Evolutionary conservation across 2,888 invertebrate species (phyloP).

Genomic region (Taenaris catops): DNA sequence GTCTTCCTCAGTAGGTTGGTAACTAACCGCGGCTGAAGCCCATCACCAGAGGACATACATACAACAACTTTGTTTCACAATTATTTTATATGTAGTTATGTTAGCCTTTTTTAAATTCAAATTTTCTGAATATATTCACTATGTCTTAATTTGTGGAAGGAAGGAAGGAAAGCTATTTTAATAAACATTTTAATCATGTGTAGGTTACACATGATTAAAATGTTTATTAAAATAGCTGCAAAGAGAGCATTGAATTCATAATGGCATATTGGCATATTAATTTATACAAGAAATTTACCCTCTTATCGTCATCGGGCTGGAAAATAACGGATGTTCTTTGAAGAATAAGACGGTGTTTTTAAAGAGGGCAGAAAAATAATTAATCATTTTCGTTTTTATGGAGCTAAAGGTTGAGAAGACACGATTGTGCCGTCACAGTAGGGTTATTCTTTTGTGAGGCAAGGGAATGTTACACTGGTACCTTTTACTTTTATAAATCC

Average conservation of each 20-base stretch:
- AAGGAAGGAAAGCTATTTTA: no score
- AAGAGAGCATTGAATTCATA: slow-evolving; percentile 44
- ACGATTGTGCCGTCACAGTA: slow-evolving; percentile 67
- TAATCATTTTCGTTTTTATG: slow-evolving; percentile 74
- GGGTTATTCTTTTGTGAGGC: slow-evolving; percentile 58
- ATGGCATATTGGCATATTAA: slow-evolving; percentile 72
- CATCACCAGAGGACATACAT: no score
- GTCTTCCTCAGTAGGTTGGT: no score
- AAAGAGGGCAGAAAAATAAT: slow-evolving; percentile 75
- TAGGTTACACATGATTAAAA: no score
- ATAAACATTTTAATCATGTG: no score
- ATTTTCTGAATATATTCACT: no score
- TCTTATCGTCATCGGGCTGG: slow-evolving; percentile 70
- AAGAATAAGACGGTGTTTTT: slow-evolving; percentile 74
- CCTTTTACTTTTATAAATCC: slow-evolving; percentile 8
- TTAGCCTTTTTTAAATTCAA: no score
- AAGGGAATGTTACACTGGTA: slow-evolving; percentile 32
- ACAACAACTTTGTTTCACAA: no score
- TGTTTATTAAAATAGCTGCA: slow-evolving; percentile 7
- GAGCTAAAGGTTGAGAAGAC: slow-evolving; percentile 68
- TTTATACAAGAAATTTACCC: slow-evolving; percentile 67
- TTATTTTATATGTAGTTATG: no score
- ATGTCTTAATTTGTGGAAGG: no score
- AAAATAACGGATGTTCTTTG: slow-evolving; percentile 78
- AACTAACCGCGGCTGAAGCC: no score